Evolutionary conservation across 2,888 invertebrate genomes (phyloP).

Genomic region (Polydrusus tereticollis): DNA sequence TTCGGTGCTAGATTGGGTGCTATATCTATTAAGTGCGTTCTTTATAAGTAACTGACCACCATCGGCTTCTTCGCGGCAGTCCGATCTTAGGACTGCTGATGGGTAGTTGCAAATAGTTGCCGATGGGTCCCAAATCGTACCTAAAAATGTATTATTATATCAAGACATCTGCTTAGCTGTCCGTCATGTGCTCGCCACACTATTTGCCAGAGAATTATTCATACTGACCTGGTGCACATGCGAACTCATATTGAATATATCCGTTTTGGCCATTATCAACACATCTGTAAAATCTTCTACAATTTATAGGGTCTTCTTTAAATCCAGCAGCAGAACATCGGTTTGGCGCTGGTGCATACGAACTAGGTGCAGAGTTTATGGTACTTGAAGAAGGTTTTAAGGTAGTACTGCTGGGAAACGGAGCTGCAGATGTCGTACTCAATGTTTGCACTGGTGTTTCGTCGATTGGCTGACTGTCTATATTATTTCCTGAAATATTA

Average conservation of each 20-base stretch:
- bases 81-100: constrained; percentile 72
- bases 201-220: not conserved
- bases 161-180: not conserved
- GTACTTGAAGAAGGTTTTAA: constrained; percentile 39
- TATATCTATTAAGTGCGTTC: constrained; percentile 36
- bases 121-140: constrained; percentile 82
- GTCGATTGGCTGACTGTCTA: not conserved
- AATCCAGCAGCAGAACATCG: constrained; percentile 71
- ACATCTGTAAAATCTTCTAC: constrained; percentile 82
- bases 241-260: constrained; percentile 78
- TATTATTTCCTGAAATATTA: constrained; percentile 11
- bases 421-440: constrained; percentile 40
- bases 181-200: not conserved
- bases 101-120: constrained; percentile 80
- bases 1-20: constrained; percentile 26
- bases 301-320: constrained; percentile 78
- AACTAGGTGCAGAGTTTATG: constrained; percentile 35
- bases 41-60: constrained; percentile 50
- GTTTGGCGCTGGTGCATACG: constrained; percentile 50
- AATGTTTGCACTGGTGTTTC: constrained; percentile 30
- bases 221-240: constrained; percentile 72
- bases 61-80: constrained; percentile 56
- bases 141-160: constrained; percentile 58
- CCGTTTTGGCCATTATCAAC: constrained; percentile 73
- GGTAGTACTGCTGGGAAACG: constrained; percentile 42